Evolutionary conservation across 2,113 vertebrate species (phyloP), one percentile per base, ranked within the genome.

Genomic region (Tupaia chinensis): DNA sequence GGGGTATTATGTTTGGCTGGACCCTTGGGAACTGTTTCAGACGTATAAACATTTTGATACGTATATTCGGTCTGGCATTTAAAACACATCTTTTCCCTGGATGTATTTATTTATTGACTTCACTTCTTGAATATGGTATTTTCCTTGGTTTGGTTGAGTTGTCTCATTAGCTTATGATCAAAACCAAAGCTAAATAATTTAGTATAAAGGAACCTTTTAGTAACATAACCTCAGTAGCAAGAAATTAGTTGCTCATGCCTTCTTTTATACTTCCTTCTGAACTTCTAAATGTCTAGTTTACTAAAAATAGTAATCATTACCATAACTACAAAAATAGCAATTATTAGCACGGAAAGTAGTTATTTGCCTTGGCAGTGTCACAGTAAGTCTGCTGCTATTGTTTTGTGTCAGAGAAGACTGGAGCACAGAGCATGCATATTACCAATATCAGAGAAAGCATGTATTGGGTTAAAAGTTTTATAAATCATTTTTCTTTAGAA

Each of bases 141-240:
- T 89, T 86, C 22, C 34, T 89, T 91, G 3, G 12, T 87, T 96
- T 95, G 66, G 54, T 63, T 95, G 66, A 96, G 63, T 94, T 96
- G 34, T 83, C 88, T 96, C 23, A 72, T 78, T 93, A 87, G 86
- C 34, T 94, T 97, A 91, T 97, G 44, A 80, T 95, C 2, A 80
- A 76, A 94, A 91, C 79, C 54, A 97, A 74, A 88, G 83, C 58
- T 86, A 80, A 92, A n/a, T 72, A 44, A 44, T 44, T 44, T 44
- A 83, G 27, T 91, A 23, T 23, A 25, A 89, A 70, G 54, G 76
- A 88, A 63, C 8, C 15, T 87, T 89, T 44, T 25, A 65, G 78
- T 91, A 93, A 93, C 23, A 69, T 86, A 89, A 79, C 60, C 63
- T 87, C 65, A 89, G 25, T 93, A 87, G 87, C 60, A 87, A 95